Conservation (phyloP, 2,797 vertebrate species). For the Halcyon leucocephala region DNA sequence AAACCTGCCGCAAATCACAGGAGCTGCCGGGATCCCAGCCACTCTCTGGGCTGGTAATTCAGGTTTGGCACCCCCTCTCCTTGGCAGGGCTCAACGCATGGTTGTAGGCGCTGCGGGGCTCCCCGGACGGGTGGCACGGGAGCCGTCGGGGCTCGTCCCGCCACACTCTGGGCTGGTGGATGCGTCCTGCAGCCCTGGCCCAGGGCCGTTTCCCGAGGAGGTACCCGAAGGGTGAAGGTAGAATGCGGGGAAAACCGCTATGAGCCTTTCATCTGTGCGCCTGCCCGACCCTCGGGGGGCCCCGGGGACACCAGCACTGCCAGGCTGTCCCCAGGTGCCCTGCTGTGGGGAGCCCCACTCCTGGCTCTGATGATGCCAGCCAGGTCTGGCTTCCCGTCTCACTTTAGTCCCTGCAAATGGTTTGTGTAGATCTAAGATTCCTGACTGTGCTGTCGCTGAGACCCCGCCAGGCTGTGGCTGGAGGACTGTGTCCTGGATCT, state of each 20-base stretch:
- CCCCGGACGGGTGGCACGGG: background rate
- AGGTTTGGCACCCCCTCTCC: slow-evolving; percentile 66
- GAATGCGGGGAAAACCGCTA: background rate
- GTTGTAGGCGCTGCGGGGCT: background rate
- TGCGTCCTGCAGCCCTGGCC: background rate
- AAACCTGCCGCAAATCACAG: slow-evolving; percentile 75
- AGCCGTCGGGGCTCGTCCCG: background rate
- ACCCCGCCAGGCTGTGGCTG: background rate
- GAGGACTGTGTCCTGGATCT: background rate
- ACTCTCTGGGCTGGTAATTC: slow-evolving; percentile 74
- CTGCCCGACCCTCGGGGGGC: background rate
- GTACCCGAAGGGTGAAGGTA: background rate
- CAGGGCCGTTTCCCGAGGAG: background rate
- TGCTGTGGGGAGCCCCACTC: background rate
- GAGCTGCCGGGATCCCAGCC: slow-evolving; percentile 28
- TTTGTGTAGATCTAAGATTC: background rate
- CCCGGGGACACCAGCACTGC: no score
- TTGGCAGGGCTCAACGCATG: slow-evolving; percentile 35
- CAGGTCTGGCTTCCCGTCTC: background rate
- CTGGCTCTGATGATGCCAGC: background rate
- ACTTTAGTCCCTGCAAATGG: background rate
- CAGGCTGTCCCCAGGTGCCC: background rate
- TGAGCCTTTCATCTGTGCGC: fast-evolving
- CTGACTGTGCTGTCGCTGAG: background rate
- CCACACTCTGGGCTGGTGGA: background rate